Percentiles rank a stretch among this genome's conserved stretches.
Conservation (phyloP, 2,113 vertebrate genomes). For the Cynopterus brachyotis region DNA sequence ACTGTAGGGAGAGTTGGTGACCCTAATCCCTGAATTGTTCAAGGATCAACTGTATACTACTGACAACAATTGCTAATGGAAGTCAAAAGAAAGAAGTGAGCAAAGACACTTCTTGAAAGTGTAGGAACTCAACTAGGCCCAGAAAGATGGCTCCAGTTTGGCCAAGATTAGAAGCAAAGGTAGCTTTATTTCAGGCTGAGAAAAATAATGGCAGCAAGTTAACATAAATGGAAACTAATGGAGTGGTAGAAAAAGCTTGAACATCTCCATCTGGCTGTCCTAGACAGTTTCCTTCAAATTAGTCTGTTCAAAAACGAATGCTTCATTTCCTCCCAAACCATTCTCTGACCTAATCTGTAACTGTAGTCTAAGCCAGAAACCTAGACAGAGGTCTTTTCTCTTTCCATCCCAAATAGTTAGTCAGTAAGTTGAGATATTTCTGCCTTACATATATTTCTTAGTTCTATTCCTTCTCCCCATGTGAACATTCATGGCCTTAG, state of each 20-base stretch:
- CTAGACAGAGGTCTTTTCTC: not conserved
- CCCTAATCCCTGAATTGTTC: too few species aligned
- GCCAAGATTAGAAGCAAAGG: not conserved
- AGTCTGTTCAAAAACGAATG: not conserved
- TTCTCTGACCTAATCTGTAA: not conserved
- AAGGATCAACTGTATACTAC: not conserved
- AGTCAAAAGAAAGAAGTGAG: not conserved
- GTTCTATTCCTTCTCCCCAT: not conserved
- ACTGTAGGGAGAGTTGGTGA: too few species aligned
- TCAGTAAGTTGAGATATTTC: not conserved
- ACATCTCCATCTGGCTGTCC: not conserved
- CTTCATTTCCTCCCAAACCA: not conserved
- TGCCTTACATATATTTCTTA: not conserved
- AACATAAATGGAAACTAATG: not conserved
- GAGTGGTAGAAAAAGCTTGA: not conserved
- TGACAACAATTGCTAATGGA: not conserved
- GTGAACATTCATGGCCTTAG: not conserved
- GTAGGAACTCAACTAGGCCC: not conserved
- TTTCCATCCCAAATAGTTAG: not conserved
- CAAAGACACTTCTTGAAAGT: not conserved
- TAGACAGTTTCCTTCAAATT: conserved; percentile 5
- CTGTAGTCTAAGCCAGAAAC: not conserved
- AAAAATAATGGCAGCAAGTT: not conserved
- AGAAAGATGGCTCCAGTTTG: not conserved
- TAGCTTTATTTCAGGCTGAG: conserved; percentile 20